Evolutionary conservation across 2,113 vertebrate species (phyloP).

Genomic region (Hemibagrus wyckioides): DNA sequence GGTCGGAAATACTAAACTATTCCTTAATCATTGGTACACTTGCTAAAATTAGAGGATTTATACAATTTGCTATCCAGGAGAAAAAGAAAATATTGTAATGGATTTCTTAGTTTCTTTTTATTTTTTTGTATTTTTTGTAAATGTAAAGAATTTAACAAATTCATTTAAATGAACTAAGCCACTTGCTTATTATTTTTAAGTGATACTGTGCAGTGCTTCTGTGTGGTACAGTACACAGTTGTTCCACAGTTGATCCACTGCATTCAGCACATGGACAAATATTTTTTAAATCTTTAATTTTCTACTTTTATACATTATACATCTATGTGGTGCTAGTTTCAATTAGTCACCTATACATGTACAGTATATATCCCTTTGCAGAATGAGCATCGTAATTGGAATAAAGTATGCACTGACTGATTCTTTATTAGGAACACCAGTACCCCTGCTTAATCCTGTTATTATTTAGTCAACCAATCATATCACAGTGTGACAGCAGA

Average conservation of each 20-base stretch:
- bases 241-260: not conserved
- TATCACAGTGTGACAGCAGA: not conserved
- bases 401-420: not conserved
- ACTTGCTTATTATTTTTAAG: constrained; percentile 29
- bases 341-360: not conserved
- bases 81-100: not conserved
- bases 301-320: not conserved
- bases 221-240: constrained; percentile 36
- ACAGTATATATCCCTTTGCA: not conserved
- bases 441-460: not conserved
- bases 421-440: not conserved
- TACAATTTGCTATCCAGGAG: not conserved
- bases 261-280: not conserved
- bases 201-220: not conserved
- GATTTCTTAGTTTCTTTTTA: not conserved
- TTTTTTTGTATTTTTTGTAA: constrained; percentile 6
- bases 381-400: not conserved
- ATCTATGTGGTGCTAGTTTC: not conserved
- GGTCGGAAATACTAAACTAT: not conserved
- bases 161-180: not conserved
- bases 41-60: not conserved
- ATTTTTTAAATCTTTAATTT: not conserved
- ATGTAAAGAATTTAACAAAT: not conserved
- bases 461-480: not conserved
- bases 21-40: not conserved